Evolutionary conservation across 1,140 invertebrate species (phyloP).

Genomic region (Dinoponera quadriceps): DNA sequence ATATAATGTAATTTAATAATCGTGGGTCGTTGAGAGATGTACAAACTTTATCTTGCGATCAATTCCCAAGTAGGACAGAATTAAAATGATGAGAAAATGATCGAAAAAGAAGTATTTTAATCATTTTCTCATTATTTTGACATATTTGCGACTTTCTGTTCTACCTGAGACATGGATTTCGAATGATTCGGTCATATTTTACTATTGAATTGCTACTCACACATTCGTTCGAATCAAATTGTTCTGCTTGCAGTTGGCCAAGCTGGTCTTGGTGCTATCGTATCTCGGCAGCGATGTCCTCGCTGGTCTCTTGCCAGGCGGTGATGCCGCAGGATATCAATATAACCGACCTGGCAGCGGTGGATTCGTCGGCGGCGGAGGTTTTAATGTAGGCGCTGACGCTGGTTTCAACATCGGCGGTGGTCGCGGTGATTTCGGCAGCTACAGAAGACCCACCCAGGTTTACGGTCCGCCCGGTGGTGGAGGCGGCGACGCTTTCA

Average conservation of each 20-base stretch:
- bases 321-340: constrained; percentile 78
- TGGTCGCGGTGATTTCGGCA: constrained; percentile 31
- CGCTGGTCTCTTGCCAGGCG: constrained; percentile 78
- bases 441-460: constrained; percentile 44
- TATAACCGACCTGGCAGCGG: constrained; percentile 77
- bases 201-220: too few species aligned
- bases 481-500: constrained; percentile 53
- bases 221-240: background rate
- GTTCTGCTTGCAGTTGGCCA: constrained; percentile 74
- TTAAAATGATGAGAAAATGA: too few species aligned
- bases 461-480: constrained; percentile 64
- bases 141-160: too few species aligned
- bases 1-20: too few species aligned
- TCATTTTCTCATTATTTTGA: too few species aligned
- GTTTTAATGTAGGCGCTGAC: constrained; percentile 32
- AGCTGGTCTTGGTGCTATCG: constrained; percentile 74
- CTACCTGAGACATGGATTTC: too few species aligned
- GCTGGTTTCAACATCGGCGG: constrained; percentile 21
- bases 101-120: too few species aligned
- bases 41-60: too few species aligned
- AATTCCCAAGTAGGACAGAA: too few species aligned
- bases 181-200: too few species aligned
- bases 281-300: constrained; percentile 73
- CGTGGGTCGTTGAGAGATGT: too few species aligned
- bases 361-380: constrained; percentile 42